Base-by-base conservation (phyloP, 2,888 invertebrate genomes). In the Andrena haemorrhoa region DNA sequence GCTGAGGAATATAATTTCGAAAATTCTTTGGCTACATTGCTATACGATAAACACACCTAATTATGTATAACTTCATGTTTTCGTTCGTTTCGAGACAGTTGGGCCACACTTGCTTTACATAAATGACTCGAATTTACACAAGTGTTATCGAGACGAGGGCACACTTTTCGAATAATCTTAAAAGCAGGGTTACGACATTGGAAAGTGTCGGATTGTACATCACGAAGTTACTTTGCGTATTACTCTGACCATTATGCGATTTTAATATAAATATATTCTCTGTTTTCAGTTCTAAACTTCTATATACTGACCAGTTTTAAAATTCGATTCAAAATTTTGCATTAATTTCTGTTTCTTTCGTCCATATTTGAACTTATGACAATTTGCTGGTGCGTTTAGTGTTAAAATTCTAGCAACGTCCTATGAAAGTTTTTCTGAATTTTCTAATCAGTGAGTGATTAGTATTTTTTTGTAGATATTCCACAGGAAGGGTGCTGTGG, bases 91-190 rank as follows among this genome's bases (percentile, higher is more conserved):
- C 7, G 64, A 75, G 72, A 79, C 80, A 69, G 71, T 61, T 41
- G 70, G 35, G 29, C 49, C 53, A 75, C 82, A 83, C 76, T 79
- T 79, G 78, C 76, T 75, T 41, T 86, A 83, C 72, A 83, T 79
- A 86, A 84, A 83, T 81, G 41, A 61, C 23, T 58, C 29, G 41
- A 73, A 85, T 88, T 88, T 83, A 86, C 85, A 86, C 88, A 88
- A 78, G 85, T 88, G 88, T 26, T 26, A 31, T 23, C n/a, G 60
- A 41, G 10, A 56, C 16, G 41, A 33, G 23, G 47, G 26, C 56
- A 16, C 7, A 41, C 70, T 81, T 86, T 80, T 49, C 23, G 26
- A 73, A 76, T 80, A 70, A 76, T 73, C 75, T n/a, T 69, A 23
- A 71, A 73, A 63, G 16, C 71, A 12, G 69, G 20, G 23, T 58